Evolutionary conservation across 2,888 invertebrate genomes (phyloP).

Genomic region (Charanyca ferruginea): DNA sequence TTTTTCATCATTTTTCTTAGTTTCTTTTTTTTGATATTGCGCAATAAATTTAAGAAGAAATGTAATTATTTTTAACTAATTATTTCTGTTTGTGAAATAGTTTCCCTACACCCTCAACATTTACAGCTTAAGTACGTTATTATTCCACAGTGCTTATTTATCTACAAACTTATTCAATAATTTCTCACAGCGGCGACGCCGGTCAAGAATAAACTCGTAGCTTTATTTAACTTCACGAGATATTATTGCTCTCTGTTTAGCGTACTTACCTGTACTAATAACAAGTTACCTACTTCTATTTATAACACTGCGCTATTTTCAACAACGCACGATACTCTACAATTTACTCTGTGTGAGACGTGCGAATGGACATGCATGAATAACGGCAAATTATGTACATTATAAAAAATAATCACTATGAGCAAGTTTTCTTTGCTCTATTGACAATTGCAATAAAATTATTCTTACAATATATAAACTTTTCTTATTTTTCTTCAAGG

Average conservation of each 20-base stretch:
- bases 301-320: slow-evolving; percentile 61
- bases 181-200: slow-evolving; percentile 25
- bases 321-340: slow-evolving; percentile 56
- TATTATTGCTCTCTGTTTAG: slow-evolving; percentile 57
- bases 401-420: slow-evolving; percentile 25
- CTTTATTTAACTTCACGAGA: slow-evolving; percentile 43
- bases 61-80: not conserved
- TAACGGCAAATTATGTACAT: slow-evolving; percentile 41
- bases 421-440: slow-evolving; percentile 25
- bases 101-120: slow-evolving; percentile 1
- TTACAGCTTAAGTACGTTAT: slow-evolving; percentile 12
- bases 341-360: slow-evolving; percentile 45
- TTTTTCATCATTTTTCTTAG: slow-evolving; percentile 22
- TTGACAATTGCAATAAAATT: slow-evolving; percentile 36
- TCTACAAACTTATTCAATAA: slow-evolving; percentile 31
- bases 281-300: slow-evolving; percentile 63
- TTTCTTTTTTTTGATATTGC: slow-evolving; percentile 1
- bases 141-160: slow-evolving; percentile 16
- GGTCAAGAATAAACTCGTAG: slow-evolving; percentile 32
- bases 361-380: slow-evolving; percentile 39
- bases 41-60: not conserved
- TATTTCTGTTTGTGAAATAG: not conserved
- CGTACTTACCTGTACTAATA: slow-evolving; percentile 57
- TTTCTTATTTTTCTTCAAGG: slow-evolving; percentile 38
- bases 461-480: slow-evolving; percentile 13